Evolutionary conservation across 1,140 invertebrate species (phyloP), one percentile per base, ranked within the genome.

Genomic region (Phthorimaea operculella): DNA sequence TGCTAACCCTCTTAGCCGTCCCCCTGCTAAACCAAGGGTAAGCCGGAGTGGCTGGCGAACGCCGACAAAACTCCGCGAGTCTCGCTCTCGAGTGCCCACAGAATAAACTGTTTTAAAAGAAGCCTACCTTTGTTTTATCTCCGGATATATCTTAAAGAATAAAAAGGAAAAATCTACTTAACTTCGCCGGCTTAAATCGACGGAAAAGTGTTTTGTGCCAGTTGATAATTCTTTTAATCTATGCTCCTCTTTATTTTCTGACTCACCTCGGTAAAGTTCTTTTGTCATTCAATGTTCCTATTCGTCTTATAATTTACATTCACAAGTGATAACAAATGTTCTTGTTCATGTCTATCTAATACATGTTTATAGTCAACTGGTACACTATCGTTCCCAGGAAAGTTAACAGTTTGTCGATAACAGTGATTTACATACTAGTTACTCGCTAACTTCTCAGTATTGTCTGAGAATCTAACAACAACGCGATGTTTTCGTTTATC

Each of bases 1-100:
- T 82, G 59, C 55, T 68, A 69, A 76, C 78, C 78, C 78, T 78
- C 78, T 73, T 72, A 67, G 54, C 60, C 62, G 57, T 60, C 66
- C 66, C 64, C 64, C 63, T 57, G 57, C 52, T 58, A 59, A 64
- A 48, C 58, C 61, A 66, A 65, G 69, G 69, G 69, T 66, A 70
- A 65, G 60, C 58, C 54, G 50, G 48, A 64, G 66, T 61, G 66
- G 60, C 21, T 59, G 55, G 44, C 56, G 57, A 59, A 45, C 54
- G 59, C 49, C 21, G 10, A 47, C 45, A 47, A 47, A 9, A 47
- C 49, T 51, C 21, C 21, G 21, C 21, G 21, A 28, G 21, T 28
- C 16, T 11, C 17, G 1, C 1, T 4, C 48, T 21, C 21, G 48
- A 50, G 48, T 28, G 48, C 48, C 15, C 36, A 39, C 44, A 47